Evolutionary conservation across 2,888 invertebrate genomes (phyloP).

Genomic region (Stramonita haemastoma): DNA sequence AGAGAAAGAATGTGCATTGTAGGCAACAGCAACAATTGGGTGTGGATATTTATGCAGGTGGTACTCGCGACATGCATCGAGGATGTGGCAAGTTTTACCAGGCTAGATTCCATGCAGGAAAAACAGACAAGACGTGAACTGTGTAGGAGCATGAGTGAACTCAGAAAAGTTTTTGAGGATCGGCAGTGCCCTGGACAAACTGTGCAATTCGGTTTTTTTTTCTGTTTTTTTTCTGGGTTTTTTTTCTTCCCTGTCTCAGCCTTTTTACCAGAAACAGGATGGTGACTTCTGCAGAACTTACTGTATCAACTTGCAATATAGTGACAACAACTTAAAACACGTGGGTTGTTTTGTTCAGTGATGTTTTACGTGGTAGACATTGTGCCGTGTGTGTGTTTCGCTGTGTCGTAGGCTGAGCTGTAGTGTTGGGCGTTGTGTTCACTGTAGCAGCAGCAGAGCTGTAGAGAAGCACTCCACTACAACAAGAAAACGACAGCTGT

Average conservation of each 20-base stretch:
- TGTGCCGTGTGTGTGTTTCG: conserved; percentile 6
- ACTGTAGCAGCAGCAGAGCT: background rate
- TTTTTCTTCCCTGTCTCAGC: background rate
- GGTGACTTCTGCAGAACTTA: background rate
- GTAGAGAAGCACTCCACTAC: background rate
- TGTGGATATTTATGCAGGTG: too few relatives aligned
- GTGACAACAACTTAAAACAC: conserved; percentile 12
- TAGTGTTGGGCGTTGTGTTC: background rate
- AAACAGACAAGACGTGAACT: too few relatives aligned
- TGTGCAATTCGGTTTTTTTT: background rate
- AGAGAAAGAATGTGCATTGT: too few relatives aligned
- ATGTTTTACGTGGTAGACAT: background rate
- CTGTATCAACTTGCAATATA: background rate
- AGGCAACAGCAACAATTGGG: too few relatives aligned
- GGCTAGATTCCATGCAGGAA: too few relatives aligned
- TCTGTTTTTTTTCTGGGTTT: background rate
- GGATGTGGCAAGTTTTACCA: too few relatives aligned
- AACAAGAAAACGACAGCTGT: background rate
- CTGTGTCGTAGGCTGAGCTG: background rate
- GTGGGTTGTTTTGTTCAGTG: background rate
- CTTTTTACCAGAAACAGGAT: background rate
- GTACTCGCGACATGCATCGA: too few relatives aligned
- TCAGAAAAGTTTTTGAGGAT: background rate
- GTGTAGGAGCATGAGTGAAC: too few relatives aligned
- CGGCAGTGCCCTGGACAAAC: background rate